These are phyloP conservation scores for Pseudomyrmex gracilis DNA, from an alignment of 1,140 invertebrate genomes.

Conservation along the genomic window DNA sequence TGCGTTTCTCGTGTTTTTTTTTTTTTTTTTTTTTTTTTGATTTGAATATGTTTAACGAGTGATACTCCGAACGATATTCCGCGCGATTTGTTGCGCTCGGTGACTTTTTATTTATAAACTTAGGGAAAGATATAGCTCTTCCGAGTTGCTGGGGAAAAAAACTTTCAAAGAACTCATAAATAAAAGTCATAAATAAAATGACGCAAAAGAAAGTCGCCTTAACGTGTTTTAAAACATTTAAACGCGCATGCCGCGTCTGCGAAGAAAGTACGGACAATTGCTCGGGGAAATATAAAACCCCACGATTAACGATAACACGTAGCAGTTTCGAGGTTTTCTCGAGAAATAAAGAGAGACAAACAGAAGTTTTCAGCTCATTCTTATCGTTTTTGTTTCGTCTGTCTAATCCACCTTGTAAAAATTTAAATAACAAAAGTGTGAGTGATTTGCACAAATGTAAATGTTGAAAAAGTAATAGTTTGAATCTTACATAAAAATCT, in stretches of 20 bases:
- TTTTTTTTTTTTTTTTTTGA: too few species aligned
- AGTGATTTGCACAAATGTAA: neutral
- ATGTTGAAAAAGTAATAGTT: neutral
- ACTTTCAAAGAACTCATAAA: conserved; percentile 13
- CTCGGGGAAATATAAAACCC: conserved; percentile 61
- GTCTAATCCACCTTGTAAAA: neutral
- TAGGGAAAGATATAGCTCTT: neutral
- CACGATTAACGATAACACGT: neutral
- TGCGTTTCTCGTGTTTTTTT: conserved; percentile 8
- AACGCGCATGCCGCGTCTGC: neutral
- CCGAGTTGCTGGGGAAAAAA: neutral
- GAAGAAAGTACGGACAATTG: conserved; percentile 65
- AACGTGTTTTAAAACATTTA: conserved; percentile 42
- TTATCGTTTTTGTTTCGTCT: neutral
- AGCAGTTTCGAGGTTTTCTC: conserved; percentile 24
- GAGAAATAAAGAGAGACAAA: conserved; percentile 21
- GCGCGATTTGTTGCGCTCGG: neutral
- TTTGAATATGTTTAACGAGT: conserved; percentile 11
- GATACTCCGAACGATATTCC: neutral
- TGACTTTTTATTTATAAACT: neutral
- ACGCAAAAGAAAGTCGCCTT: neutral
- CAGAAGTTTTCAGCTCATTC: conserved; percentile 39
- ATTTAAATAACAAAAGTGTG: neutral
- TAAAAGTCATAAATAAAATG: conserved; percentile 22
- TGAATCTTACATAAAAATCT: conserved; percentile 23